Conservation (phyloP, 1,140 invertebrate genomes). For the Zaprionus inermis region DNA sequence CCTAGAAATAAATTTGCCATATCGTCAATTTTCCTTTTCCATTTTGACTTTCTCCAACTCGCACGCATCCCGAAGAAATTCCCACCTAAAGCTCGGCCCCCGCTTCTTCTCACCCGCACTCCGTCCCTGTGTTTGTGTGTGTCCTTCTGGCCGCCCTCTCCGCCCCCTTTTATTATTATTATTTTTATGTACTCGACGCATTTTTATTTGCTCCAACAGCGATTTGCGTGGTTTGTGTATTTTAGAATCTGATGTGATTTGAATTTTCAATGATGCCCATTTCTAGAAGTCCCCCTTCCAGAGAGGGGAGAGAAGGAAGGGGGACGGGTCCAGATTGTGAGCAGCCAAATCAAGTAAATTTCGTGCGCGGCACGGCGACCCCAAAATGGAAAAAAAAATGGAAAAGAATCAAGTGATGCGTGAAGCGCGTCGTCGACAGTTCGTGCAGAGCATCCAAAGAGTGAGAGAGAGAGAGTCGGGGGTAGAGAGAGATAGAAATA, state of each 20-base stretch:
- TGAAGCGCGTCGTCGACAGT: slow-evolving; percentile 43
- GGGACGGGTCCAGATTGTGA: slow-evolving; percentile 18
- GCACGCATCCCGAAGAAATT: not conserved
- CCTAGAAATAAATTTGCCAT: slow-evolving; percentile 57
- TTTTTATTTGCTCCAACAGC: slow-evolving; percentile 63
- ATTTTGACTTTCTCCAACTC: slow-evolving; percentile 1
- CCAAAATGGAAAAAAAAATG: slow-evolving; percentile 28
- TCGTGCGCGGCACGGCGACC: slow-evolving; percentile 28
- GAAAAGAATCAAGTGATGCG: slow-evolving; percentile 54
- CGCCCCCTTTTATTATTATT: slow-evolving; percentile 66
- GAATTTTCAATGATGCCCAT: slow-evolving; percentile 71
- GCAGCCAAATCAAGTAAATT: slow-evolving; percentile 49
- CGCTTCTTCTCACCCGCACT: not conserved
- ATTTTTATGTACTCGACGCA: slow-evolving; percentile 74
- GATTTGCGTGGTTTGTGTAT: slow-evolving; percentile 79
- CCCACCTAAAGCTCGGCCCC: not conserved
- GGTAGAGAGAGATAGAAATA: not conserved
- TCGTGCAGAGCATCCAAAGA: not conserved
- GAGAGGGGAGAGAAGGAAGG: not conserved
- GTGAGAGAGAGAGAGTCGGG: not conserved
- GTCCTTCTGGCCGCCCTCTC: slow-evolving; percentile 10
- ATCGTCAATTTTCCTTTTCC: slow-evolving; percentile 38
- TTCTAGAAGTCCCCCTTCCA: slow-evolving; percentile 15
- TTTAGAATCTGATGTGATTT: slow-evolving; percentile 81
- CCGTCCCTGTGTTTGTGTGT: not conserved